Base-by-base conservation (phyloP, 2,113 vertebrate species). In the Charadrius vociferus region DNA sequence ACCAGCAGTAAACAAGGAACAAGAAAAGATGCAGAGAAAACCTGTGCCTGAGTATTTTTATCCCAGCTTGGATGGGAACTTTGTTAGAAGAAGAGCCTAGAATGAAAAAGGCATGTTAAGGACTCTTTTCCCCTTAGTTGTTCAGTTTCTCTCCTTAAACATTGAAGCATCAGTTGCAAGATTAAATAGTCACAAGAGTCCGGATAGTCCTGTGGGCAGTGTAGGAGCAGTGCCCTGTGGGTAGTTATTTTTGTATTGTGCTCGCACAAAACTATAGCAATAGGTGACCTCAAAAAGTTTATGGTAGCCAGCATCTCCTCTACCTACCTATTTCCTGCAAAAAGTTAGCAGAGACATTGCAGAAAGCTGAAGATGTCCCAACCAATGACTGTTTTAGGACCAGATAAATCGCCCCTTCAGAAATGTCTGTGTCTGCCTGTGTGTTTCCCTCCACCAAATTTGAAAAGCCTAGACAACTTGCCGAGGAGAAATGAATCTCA, bases 1-100 rank as follows among this genome's bases (percentile, higher is more conserved):
- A 65, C 79, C 45, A 85, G 81, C 77, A 93, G 93, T 86, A 95
- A 97, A 93, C 26, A 86, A 92, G 93, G 47, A 90, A 68, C 29
- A 47, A 90, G 68, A 94, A 91, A 89, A 85, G 37, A 92, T 0
- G 2, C 23, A 65, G 36, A 77, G 47, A 67, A 94, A 94, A 93
- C 78, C 34, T 24, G 3, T 47, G 34, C 29, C 24, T 12, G n/a
- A 26, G 24, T 78, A 50, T 47, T 89, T 93, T 59, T 52, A 74
- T 43, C 10, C 36, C 66, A 86, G 45, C 18, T 80, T 66, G 22
- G 36, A 65, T 37, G 17, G 39, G 34, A 94, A 49, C 20, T 39
- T 21, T 22, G 7, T 62, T 59, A 45, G 52, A 81, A 92, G 49
- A 43, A 32, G 4, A 3, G 7, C 61, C 30, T 90, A 70, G 61